A percentile compares a stretch with the other conserved stretches of the same genome.
These are phyloP conservation scores for Cremastobaeus sp. DNA, from an alignment of 2,888 invertebrate species.

Conservation along the genomic window DNA sequence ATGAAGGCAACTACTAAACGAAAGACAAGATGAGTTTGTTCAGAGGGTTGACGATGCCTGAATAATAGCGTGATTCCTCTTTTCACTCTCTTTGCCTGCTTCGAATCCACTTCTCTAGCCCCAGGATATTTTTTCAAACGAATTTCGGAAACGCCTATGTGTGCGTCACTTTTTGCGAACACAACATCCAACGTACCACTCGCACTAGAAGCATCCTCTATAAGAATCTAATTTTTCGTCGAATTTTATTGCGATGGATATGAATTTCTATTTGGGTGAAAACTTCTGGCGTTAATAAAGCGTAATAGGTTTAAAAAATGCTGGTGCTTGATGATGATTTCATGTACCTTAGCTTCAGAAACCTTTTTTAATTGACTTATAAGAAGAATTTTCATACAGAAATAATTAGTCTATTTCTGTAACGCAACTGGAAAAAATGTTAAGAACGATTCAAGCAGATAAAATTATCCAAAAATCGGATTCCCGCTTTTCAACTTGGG, in stretches of 20 bases:
- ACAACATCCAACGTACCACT: too few relatives aligned
- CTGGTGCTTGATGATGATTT: too few relatives aligned
- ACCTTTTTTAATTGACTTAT: too few relatives aligned
- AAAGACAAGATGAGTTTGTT: conserved; percentile 59
- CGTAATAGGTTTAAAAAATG: too few relatives aligned
- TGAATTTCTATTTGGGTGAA: background rate
- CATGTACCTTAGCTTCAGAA: too few relatives aligned
- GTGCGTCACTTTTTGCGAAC: conserved; percentile 9
- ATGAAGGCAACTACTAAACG: conserved; percentile 38
- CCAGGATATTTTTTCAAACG: conserved; percentile 28
- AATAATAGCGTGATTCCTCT: conserved; percentile 52
- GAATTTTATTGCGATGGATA: conserved; percentile 11
- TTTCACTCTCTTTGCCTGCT: conserved; percentile 35
- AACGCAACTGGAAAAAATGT: too few relatives aligned
- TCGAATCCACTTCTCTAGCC: conserved; percentile 19
- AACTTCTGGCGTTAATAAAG: too few relatives aligned
- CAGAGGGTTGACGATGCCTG: conserved; percentile 55
- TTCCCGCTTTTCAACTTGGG: too few relatives aligned
- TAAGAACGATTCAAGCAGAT: too few relatives aligned
- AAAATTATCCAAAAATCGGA: too few relatives aligned
- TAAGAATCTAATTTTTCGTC: background rate
- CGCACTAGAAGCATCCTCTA: background rate
- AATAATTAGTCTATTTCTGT: too few relatives aligned
- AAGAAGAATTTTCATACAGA: too few relatives aligned
- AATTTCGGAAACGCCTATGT: conserved; percentile 28